phyloP scores from a whole-genome alignment of 1,140 invertebrate species.

The Cydia pomonella region DNA sequence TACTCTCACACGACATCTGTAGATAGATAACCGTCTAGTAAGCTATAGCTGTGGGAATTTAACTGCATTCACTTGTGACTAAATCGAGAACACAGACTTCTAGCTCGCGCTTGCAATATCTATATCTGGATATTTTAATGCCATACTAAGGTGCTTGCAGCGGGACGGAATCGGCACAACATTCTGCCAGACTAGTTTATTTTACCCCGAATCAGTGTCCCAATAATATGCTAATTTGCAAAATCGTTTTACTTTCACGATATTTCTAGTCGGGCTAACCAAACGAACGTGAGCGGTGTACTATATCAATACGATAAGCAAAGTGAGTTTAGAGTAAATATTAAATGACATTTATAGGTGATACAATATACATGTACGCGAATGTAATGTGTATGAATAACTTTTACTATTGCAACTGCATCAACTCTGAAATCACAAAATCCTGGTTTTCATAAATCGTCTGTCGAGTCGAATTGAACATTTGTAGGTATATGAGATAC shows the following conservation, averaged over 20 bases:
- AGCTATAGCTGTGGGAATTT: slow-evolving; percentile 13
- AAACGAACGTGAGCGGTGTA: neutral
- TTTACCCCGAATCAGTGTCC: slow-evolving; percentile 13
- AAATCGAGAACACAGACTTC: slow-evolving; percentile 19
- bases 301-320: neutral
- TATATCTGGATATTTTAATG: slow-evolving; percentile 27
- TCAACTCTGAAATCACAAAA: too few species aligned
- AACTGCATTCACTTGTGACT: slow-evolving; percentile 25
- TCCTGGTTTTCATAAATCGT: too few species aligned
- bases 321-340: too few species aligned
- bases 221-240: slow-evolving; percentile 12
- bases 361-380: too few species aligned
- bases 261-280: neutral
- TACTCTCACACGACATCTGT: neutral
- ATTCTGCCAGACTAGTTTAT: slow-evolving; percentile 27
- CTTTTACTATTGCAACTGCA: too few species aligned
- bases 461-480: too few species aligned
- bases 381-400: too few species aligned
- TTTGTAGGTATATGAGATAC: too few species aligned
- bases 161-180: slow-evolving; percentile 10
- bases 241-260: neutral
- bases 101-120: slow-evolving; percentile 22
- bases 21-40: neutral
- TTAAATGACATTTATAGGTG: too few species aligned
- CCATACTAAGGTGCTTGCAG: neutral